Conservation (phyloP, 2,888 invertebrate species). For the Fragum sueziense region DNA sequence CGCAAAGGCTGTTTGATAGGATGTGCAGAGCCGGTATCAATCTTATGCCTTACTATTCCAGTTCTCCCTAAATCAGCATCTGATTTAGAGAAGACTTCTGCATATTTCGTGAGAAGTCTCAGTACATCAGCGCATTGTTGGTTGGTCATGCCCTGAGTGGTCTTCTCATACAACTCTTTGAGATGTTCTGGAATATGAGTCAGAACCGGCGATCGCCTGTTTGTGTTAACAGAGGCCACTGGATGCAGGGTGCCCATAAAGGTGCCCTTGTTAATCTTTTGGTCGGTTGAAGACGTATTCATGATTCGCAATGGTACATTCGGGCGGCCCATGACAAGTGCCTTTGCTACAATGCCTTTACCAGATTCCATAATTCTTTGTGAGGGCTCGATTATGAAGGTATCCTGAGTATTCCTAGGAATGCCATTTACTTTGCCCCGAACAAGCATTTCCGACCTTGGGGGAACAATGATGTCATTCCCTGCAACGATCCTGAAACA, state of each 20-base stretch:
- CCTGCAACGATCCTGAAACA: background rate
- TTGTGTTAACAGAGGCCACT: background rate
- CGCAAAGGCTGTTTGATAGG: constrained; percentile 37
- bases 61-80: no score
- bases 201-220: no score
- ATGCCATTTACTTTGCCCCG: background rate
- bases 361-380: background rate
- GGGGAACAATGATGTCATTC: background rate
- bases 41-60: background rate
- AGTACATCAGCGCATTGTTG: background rate
- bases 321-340: background rate
- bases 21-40: constrained; percentile 21
- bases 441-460: constrained; percentile 3
- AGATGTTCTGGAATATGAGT: constrained; percentile 14
- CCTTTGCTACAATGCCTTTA: background rate
- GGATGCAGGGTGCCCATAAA: background rate
- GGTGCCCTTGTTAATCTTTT: background rate
- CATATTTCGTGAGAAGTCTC: constrained; percentile 15
- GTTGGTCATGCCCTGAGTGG: background rate
- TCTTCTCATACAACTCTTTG: background rate
- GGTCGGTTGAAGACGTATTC: background rate
- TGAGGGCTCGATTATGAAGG: background rate
- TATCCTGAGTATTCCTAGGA: no score
- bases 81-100: no score
- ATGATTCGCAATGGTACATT: background rate